A percentile compares a stretch with the other conserved stretches of the same genome.
These are phyloP conservation scores for Oasisia sp. DNA, from an alignment of 2,888 invertebrate species.

Conservation along the genomic window DNA sequence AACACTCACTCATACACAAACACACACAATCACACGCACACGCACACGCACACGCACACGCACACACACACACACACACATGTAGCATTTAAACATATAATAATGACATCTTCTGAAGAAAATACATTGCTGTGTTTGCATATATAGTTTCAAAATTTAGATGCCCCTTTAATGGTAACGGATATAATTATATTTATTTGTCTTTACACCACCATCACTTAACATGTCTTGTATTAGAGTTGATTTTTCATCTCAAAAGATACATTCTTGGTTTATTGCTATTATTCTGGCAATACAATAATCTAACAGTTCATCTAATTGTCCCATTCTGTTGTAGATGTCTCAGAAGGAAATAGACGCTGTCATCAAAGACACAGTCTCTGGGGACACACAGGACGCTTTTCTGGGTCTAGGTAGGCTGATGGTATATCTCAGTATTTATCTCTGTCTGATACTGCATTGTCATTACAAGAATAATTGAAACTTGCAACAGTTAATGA, in stretches of 20 bases:
- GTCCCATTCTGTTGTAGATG: conserved; percentile 33
- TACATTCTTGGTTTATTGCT: background rate
- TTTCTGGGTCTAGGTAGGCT: conserved; percentile 51
- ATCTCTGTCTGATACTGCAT: background rate
- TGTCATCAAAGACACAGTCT: conserved; percentile 45
- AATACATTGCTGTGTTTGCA: no score
- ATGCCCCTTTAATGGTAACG: no score
- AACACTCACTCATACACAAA: no score
- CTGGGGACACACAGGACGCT: conserved; percentile 43
- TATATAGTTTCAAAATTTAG: background rate
- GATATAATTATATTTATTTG: no score
- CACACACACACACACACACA: no score
- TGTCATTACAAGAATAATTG: background rate
- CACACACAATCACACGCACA: no score
- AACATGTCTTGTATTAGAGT: background rate
- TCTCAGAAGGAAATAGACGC: conserved; percentile 50
- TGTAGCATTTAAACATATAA: no score
- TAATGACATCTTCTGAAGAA: no score
- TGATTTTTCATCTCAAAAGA: background rate
- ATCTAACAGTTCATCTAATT: background rate
- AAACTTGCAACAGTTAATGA: background rate
- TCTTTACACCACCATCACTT: background rate
- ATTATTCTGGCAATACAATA: background rate
- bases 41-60: no score
- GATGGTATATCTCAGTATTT: background rate